phyloP scores from a whole-genome alignment of 2,113 vertebrate species.

The Rattus norvegicus region GRCr8 NC_086040.1:1252501-1253000 shows the following conservation, averaged over 20 bases:
- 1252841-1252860: conserved; percentile 98
- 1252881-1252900: conserved; percentile 99
- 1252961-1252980: too few species aligned
- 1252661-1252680: background rate
- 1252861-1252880: conserved; percentile 99
- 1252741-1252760: background rate
- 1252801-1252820: conserved; percentile 99
- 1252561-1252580: background rate
- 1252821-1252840: conserved; percentile 99
- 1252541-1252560: background rate
- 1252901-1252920: conserved; percentile 99
- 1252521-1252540: background rate
- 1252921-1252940: background rate
- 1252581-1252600: background rate
- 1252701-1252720: background rate
- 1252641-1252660: too few species aligned
- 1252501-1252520: background rate
- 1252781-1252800: conserved; percentile 99
- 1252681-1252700: background rate
- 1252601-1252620: background rate
- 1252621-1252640: too few species aligned
- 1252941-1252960: background rate
- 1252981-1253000: too few species aligned
- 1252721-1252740: background rate
- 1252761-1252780: conserved; percentile 90